Conservation (phyloP, 2,888 invertebrate species). For the Papilio gigon region DNA sequence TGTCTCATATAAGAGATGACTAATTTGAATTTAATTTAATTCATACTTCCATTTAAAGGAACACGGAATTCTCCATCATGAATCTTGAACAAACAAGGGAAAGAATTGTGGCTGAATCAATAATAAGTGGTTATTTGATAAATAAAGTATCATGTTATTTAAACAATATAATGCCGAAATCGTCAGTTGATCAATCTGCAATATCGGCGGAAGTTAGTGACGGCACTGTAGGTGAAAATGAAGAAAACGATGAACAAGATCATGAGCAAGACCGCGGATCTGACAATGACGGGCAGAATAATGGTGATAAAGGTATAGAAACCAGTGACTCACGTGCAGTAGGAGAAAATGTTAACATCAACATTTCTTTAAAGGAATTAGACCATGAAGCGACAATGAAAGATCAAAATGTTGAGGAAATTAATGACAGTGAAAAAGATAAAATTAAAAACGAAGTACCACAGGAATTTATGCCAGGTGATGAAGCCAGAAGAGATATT, state of each 20-base stretch:
- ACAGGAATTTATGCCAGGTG: background rate
- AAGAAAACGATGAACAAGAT: background rate
- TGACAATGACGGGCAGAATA: background rate
- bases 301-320: background rate
- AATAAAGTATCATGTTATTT: constrained; percentile 54
- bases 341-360: background rate
- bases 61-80: constrained; percentile 46
- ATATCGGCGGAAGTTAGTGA: constrained; percentile 13
- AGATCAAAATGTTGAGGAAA: background rate
- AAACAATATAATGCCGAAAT: constrained; percentile 41
- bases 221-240: background rate
- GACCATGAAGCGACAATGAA: background rate
- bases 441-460: background rate
- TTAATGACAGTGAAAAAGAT: background rate
- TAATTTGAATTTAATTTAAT: too few relatives aligned
- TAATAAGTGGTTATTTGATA: constrained; percentile 47
- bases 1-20: background rate
- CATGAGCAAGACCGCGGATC: background rate
- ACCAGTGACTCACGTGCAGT: background rate
- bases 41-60: constrained; percentile 43
- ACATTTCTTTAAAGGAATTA: background rate
- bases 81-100: constrained; percentile 40
- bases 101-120: constrained; percentile 43
- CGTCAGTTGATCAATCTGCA: background rate
- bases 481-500: constrained; percentile 11